Evolutionary conservation across 2,888 invertebrate species (phyloP), one percentile per base, ranked within the genome.

Genomic region (Xanthorhoe designata): DNA sequence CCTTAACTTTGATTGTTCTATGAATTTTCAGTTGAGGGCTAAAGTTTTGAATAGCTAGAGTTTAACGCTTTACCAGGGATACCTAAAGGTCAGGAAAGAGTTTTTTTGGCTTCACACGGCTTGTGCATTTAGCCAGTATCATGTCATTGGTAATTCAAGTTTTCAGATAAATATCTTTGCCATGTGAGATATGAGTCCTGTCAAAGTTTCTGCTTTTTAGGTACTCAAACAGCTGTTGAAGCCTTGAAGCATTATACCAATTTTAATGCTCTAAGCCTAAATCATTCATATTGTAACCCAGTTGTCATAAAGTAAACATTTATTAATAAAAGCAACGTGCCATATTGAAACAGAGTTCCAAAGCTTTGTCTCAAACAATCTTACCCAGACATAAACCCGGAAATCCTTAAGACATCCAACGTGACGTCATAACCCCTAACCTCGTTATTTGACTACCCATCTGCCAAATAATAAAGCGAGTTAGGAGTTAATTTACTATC

Each of bases 1-100:
- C 70, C 63, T 70, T 70, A 53, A 61, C 64, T 70, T 72, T 67
- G 63, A 70, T 67, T 49, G 56, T 61, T 56, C 51, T 42, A 61
- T 49, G 47, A 57, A 61, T 53, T 32, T 61, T 42, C 50, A 58
- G 50, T 15, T 49, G 29, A 59, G 68, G 63, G 42, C 32, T 13
- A 60, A 70, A 72, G 64, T 72, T 72, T 38, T n/a, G 49, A 61
- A 60, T 59, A 56, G 54, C 54, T 64, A 62, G 32, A 61, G 38
- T 61, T 60, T 62, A 56, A 50, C 66, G 64, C 62, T 66, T 65
- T 72, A 64, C 60, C 64, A 18, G 64, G 38, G 38, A 13, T 42
- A 42, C 38, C 13, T 42, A 3, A 42, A 13, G 38, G 38, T 42
- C 13, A 13, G 13, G 13, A 42, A 3, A 13, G 13, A 38, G 38